Base-by-base conservation (phyloP, 2,888 invertebrate species). In the Sericinus montela region DNA sequence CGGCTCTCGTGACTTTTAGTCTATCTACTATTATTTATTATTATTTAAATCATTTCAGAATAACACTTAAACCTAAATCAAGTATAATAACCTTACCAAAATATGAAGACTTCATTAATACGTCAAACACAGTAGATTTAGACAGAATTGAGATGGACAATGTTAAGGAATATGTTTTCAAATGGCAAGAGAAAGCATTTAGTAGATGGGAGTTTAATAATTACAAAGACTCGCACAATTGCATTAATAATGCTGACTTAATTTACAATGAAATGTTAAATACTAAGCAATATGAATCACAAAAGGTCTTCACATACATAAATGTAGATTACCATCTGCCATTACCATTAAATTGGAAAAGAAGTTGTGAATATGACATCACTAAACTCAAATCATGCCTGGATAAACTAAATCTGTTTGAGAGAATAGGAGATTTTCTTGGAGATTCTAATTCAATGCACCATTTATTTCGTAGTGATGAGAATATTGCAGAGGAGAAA, bases 171-270 rank as follows among this genome's bases (percentile, higher is more conserved):
- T 71, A 81, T 49, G 65, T 56, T 35, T 92, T 95, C 55, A 72
- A 75, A 57, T 95, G 95, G 95, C 95, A 95, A 69, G 90, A 94
- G 65, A 95, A 95, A 78, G 72, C 90, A 0, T 92, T 94, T 50
- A 92, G 92, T 55, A 75, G 80, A 7, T 80, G 78, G 60, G 94
- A 95, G 70, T 65, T 90, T 8, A 85, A 91, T 43, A 88, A 89
- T 47, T 94, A 92, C 62, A 73, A 72, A 1, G 91, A 93, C 30
- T 72, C 84, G 32, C 87, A 88, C 35, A 93, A 93, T 63, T 94
- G 94, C 58, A 59, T 80, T 0, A 91, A 90, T 1, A 91, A 93
- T 11, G 64, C 78, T n/a, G 93, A 94, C 43, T 46, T 77, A 25
- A 62, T 60, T 16, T 80, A 84, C 46, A 62, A 80, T 56, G 71